Evolutionary conservation across 2,797 vertebrate genomes (phyloP).

Genomic region (Cryptoprocta ferox): DNA sequence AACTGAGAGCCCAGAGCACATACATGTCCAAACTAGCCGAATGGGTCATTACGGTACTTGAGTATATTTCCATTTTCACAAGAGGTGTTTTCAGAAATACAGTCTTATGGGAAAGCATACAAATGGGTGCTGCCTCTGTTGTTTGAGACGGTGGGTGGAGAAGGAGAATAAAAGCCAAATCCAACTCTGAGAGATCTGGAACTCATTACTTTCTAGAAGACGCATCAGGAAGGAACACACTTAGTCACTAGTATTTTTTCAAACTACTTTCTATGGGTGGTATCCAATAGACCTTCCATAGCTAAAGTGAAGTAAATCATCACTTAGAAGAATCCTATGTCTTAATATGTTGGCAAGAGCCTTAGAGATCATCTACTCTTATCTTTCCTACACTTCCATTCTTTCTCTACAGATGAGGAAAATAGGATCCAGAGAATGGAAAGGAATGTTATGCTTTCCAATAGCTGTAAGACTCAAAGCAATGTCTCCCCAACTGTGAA

Average conservation of each 20-base stretch:
- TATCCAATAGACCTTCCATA: not conserved
- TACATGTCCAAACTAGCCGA: constrained; percentile 10
- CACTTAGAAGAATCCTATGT: constrained; percentile 34
- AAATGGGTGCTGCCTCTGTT: constrained; percentile 32
- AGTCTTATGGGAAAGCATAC: constrained; percentile 17
- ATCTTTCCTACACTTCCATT: not conserved
- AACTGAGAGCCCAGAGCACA: not conserved
- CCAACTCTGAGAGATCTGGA: constrained; percentile 16
- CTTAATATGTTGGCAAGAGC: not conserved
- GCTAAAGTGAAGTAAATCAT: constrained; percentile 38
- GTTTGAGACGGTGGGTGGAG: not conserved
- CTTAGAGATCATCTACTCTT: not conserved
- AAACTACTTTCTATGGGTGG: not conserved
- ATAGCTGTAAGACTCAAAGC: not conserved
- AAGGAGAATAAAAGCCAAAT: constrained; percentile 41
- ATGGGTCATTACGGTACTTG: not conserved
- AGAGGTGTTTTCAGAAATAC: constrained; percentile 49
- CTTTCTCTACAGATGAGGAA: not conserved
- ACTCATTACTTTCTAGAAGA: constrained; percentile 41
- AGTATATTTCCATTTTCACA: constrained; percentile 53
- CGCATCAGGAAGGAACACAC: not conserved
- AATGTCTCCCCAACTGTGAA: not conserved
- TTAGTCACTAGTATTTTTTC: constrained; percentile 15
- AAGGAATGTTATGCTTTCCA: constrained; percentile 13
- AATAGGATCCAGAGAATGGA: not conserved